These are phyloP conservation scores for Drosophila teissieri DNA, from an alignment of 1,140 invertebrate genomes.

Conservation along the genomic window DNA sequence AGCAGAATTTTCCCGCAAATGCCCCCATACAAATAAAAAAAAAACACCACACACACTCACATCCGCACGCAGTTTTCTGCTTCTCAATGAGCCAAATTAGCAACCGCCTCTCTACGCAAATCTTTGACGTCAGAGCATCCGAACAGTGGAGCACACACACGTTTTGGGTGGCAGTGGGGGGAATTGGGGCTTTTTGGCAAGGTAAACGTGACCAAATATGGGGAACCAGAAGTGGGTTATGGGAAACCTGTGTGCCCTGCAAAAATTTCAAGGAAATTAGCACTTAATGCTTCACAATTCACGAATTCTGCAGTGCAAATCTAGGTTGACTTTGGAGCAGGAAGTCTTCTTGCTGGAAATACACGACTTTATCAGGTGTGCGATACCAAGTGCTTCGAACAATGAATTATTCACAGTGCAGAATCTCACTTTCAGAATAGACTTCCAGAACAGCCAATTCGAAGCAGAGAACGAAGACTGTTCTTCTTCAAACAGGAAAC, in stretches of 20 bases:
- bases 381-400: background rate
- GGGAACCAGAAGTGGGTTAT: slow-evolving; percentile 41
- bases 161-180: background rate
- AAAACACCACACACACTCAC: background rate
- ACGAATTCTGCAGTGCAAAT: background rate
- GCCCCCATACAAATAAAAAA: slow-evolving; percentile 17
- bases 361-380: background rate
- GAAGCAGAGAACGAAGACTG: too few relatives aligned
- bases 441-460: too few relatives aligned
- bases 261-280: slow-evolving; percentile 26
- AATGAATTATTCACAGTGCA: background rate
- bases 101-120: slow-evolving; percentile 46
- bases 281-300: background rate
- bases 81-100: slow-evolving; percentile 74
- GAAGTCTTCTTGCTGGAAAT: background rate
- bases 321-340: background rate
- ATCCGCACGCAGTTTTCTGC: slow-evolving; percentile 36
- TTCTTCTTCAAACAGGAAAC: too few relatives aligned
- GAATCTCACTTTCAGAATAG: background rate
- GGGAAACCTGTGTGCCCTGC: slow-evolving; percentile 13
- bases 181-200: slow-evolving; percentile 17
- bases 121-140: slow-evolving; percentile 65
- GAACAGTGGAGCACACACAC: background rate
- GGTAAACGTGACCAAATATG: slow-evolving; percentile 78
- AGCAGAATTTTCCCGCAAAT: slow-evolving; percentile 62